Evolutionary conservation across 2,888 invertebrate genomes (phyloP).

Genomic region (Ceriagrion tenellum): DNA sequence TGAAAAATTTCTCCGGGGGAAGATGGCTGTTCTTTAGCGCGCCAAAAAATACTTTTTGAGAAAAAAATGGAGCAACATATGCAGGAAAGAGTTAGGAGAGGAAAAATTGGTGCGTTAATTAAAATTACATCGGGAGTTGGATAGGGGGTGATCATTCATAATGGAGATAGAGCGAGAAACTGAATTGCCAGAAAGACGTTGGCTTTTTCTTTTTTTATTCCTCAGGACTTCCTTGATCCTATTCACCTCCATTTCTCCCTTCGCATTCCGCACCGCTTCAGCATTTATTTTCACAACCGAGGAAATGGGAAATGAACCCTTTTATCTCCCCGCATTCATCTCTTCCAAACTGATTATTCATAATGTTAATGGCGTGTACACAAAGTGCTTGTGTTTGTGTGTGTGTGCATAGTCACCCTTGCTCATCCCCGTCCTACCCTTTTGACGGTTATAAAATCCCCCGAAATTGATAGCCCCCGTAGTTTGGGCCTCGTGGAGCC

Average conservation of each 20-base stretch:
- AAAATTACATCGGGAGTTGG: background rate
- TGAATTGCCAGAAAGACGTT: slow-evolving; percentile 38
- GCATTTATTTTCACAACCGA: slow-evolving; percentile 56
- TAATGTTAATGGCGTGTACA: slow-evolving; percentile 59
- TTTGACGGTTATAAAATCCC: slow-evolving; percentile 17
- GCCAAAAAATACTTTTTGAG: too few relatives aligned
- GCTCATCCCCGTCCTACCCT: background rate
- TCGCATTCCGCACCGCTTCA: background rate
- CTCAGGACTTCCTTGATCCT: background rate
- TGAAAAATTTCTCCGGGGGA: too few relatives aligned
- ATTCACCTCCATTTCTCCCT: slow-evolving; percentile 19
- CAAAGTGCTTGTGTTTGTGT: slow-evolving; percentile 38
- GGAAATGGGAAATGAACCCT: slow-evolving; percentile 67
- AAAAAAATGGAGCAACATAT: background rate
- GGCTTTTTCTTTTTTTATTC: background rate
- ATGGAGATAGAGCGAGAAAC: slow-evolving; percentile 5
- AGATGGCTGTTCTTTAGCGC: too few relatives aligned
- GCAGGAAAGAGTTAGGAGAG: background rate
- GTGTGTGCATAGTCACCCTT: background rate
- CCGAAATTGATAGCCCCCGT: background rate
- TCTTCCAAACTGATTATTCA: slow-evolving; percentile 63
- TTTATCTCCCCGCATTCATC: slow-evolving; percentile 39
- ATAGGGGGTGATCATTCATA: background rate
- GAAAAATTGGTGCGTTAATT: slow-evolving; percentile 8
- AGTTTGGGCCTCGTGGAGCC: background rate